These are phyloP conservation scores for Onychomys arenicola DNA, from an alignment of 2,797 vertebrate species.

Conservation along the genomic window DNA sequence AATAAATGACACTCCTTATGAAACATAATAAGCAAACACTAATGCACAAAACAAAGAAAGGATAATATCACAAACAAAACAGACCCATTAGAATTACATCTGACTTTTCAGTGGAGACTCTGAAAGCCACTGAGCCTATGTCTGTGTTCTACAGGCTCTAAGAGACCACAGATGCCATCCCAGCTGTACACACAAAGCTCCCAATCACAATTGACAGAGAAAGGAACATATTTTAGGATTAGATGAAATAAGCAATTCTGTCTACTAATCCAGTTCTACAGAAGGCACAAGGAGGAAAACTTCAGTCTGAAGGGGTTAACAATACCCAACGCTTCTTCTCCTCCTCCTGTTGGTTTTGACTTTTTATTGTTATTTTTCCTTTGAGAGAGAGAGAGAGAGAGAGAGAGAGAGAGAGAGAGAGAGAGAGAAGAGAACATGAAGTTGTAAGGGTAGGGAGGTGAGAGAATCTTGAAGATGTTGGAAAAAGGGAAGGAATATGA, in stretches of 20 bases:
- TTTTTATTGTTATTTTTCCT: neutral
- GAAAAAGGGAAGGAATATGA: neutral
- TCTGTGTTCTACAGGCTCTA: neutral
- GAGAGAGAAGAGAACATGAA: neutral
- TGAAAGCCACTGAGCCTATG: neutral
- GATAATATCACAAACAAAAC: too few relatives aligned
- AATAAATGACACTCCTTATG: too few relatives aligned
- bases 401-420: neutral
- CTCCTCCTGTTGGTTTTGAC: neutral
- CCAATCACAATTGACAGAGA: neutral
- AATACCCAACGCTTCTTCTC: too few relatives aligned
- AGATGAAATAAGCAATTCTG: neutral
- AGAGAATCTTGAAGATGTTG: neutral
- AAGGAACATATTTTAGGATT: neutral
- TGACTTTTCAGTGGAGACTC: neutral
- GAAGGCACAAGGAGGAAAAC: neutral
- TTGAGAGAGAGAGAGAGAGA: neutral
- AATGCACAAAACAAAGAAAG: neutral
- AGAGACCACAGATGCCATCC: neutral
- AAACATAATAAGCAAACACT: neutral
- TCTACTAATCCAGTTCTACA: neutral
- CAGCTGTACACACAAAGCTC: neutral
- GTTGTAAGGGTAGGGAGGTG: too few relatives aligned
- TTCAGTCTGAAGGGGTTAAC: neutral
- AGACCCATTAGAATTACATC: neutral